Percentiles rank a stretch among this genome's conserved stretches.
Evolutionary conservation across 2,113 vertebrate species (phyloP).

Genomic region (Bombycilla garrulus): DNA sequence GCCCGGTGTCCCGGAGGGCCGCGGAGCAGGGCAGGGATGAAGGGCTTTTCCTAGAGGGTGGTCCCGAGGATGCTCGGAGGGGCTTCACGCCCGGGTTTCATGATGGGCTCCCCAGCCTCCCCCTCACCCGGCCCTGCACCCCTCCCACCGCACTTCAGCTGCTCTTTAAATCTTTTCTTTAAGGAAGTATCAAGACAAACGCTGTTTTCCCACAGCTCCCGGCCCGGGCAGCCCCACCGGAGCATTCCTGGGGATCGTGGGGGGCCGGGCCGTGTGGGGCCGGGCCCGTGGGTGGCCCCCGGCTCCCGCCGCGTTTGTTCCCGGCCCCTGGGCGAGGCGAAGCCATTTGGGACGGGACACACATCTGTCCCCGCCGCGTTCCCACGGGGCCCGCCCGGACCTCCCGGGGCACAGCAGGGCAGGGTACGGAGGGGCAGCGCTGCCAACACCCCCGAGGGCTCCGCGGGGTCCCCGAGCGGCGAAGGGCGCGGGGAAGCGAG

Average conservation of each 20-base stretch:
- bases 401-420: no score
- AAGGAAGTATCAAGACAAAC: fast-evolving
- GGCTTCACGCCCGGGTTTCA: neutral
- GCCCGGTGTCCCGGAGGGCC: neutral
- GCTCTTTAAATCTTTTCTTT: neutral
- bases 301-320: neutral
- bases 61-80: neutral
- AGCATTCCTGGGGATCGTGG: neutral
- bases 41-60: neutral
- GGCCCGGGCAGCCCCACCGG: neutral
- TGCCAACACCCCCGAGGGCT: neutral
- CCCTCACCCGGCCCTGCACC: no score
- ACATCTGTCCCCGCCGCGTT: neutral
- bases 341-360: neutral
- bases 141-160: neutral
- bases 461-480: fast-evolving
- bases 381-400: neutral
- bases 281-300: neutral
- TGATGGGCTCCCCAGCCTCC: neutral
- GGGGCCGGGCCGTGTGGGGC: neutral
- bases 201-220: fast-evolving
- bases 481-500: fast-evolving
- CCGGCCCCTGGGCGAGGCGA: neutral
- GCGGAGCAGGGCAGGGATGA: neutral
- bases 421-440: neutral